Percentiles rank a stretch among this genome's conserved stretches.
Conservation (phyloP, 2,797 vertebrate species). For the Ptychadena robeensis region DNA sequence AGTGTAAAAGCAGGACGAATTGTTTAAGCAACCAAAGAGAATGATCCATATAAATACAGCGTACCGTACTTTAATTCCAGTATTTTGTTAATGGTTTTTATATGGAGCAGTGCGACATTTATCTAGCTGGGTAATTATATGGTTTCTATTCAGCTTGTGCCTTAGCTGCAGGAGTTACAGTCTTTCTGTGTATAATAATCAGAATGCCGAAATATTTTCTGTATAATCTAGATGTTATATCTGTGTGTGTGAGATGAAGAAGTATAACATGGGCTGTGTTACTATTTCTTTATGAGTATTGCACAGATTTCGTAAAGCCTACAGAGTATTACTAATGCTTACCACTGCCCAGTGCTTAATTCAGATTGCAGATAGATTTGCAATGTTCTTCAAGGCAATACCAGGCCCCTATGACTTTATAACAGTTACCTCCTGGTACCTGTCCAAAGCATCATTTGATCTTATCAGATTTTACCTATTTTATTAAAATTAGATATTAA, state of each 20-base stretch:
- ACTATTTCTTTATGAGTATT: background rate
- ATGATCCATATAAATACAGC: background rate
- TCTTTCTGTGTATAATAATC: background rate
- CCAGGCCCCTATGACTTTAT: background rate
- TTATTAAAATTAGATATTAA: no score
- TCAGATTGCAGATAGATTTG: background rate
- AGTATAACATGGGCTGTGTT: background rate
- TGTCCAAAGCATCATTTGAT: background rate
- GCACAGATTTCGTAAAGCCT: background rate
- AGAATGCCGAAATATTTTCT: background rate
- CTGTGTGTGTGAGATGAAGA: background rate
- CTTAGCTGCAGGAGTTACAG: background rate
- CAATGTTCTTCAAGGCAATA: background rate
- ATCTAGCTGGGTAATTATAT: background rate
- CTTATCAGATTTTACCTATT: no score
- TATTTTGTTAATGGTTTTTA: background rate
- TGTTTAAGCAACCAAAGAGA: no score
- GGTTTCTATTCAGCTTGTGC: background rate
- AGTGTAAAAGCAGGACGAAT: background rate
- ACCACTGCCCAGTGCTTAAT: background rate
- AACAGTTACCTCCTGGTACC: background rate
- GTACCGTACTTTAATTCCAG: background rate
- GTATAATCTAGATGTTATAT: background rate
- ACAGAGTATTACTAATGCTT: background rate
- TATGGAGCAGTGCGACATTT: background rate